Evolutionary conservation across 1,140 invertebrate genomes (phyloP).

Genomic region (Lycorma delicatula): DNA sequence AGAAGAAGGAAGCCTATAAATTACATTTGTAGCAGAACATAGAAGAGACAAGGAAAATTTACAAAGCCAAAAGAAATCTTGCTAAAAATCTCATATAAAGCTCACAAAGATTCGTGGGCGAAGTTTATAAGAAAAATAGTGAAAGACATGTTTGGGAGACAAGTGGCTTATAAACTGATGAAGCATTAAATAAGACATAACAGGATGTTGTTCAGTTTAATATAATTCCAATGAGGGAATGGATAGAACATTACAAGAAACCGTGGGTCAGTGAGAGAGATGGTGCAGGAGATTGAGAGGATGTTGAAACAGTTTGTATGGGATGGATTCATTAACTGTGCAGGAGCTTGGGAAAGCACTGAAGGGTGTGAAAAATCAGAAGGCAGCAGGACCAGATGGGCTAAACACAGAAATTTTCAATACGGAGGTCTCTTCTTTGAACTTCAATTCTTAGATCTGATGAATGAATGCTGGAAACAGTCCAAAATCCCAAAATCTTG

Average conservation of each 20-base stretch:
- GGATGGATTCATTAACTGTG: neutral
- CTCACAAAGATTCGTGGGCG: neutral
- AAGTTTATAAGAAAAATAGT: neutral
- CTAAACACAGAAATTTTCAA: too few relatives aligned
- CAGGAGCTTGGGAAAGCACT: neutral
- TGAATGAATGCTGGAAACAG: too few relatives aligned
- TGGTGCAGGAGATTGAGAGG: neutral
- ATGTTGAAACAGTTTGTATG: neutral
- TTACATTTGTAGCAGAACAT: neutral
- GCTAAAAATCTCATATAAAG: too few relatives aligned
- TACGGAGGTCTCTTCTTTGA: neutral
- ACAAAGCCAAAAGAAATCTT: neutral
- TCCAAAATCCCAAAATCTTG: neutral
- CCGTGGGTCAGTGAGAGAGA: neutral
- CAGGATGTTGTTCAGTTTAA: neutral
- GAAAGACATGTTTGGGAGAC: neutral
- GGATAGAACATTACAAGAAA: neutral
- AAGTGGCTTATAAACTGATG: neutral
- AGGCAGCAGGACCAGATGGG: neutral
- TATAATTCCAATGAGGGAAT: neutral
- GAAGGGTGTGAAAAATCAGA: neutral
- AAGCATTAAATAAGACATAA: neutral
- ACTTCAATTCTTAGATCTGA: neutral
- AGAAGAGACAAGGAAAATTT: neutral
- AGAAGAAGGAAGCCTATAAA: neutral